Evolutionary conservation across 1,140 invertebrate species (phyloP).

Genomic region (Hetaerina americana): DNA sequence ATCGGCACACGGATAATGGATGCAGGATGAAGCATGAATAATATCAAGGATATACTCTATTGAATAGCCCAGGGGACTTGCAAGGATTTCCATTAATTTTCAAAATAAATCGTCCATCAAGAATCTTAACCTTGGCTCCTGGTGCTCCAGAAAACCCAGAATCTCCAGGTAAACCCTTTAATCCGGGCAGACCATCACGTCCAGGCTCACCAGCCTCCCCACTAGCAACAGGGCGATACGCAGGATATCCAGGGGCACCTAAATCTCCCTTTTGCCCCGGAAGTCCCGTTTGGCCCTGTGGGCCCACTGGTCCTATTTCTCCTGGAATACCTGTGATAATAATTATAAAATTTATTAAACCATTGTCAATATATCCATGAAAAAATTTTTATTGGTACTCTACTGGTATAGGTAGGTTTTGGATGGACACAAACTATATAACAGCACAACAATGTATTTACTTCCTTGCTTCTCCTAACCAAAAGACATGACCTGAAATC

Average conservation of each 20-base stretch:
- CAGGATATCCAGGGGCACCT: slow-evolving; percentile 11
- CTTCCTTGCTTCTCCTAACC: too few relatives aligned
- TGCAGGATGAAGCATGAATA: too few relatives aligned
- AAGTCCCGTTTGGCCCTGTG: not conserved
- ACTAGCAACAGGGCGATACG: not conserved
- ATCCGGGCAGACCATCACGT: slow-evolving; percentile 7
- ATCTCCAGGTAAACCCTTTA: slow-evolving; percentile 13
- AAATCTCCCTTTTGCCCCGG: slow-evolving; percentile 17
- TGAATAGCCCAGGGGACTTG: too few relatives aligned
- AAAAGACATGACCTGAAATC: too few relatives aligned
- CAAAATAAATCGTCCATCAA: too few relatives aligned
- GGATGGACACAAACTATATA: too few relatives aligned
- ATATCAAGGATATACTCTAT: too few relatives aligned
- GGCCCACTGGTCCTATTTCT: slow-evolving; percentile 18
- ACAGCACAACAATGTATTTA: too few relatives aligned
- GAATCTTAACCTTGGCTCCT: slow-evolving; percentile 4
- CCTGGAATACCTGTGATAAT: slow-evolving; percentile 24
- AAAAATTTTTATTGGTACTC: too few relatives aligned
- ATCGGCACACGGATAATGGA: too few relatives aligned
- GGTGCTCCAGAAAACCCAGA: slow-evolving; percentile 13
- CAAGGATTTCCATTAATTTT: too few relatives aligned
- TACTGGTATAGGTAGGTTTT: too few relatives aligned
- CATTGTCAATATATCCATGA: slow-evolving; percentile 12
- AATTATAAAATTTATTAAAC: slow-evolving; percentile 1
- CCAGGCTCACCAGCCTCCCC: not conserved